Percentiles rank a stretch among this genome's conserved stretches.
Conservation (phyloP, 2,888 invertebrate species). For the Eristalinus aeneus region DNA sequence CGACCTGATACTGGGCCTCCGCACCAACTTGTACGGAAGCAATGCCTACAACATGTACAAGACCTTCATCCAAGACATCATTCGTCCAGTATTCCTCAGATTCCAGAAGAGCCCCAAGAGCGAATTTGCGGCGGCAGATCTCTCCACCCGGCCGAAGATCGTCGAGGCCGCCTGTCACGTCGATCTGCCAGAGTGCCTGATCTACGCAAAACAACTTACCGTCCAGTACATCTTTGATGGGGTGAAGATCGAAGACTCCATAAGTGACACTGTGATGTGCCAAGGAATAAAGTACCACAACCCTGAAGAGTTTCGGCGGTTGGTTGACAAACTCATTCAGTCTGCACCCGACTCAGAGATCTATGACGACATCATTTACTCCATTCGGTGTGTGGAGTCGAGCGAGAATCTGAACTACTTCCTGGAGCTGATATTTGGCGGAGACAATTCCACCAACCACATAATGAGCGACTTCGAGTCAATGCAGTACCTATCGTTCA, state of each 20-base stretch:
- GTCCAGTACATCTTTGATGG: conserved; percentile 74
- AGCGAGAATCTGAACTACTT: conserved; percentile 74
- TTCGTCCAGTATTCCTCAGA: conserved; percentile 73
- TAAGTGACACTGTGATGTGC: conserved; percentile 74
- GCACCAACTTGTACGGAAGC: conserved; percentile 74
- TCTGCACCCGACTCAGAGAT: conserved; percentile 68
- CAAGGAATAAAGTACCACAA: conserved; percentile 74
- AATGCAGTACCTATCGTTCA: conserved; percentile 75
- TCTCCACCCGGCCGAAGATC: conserved; percentile 68
- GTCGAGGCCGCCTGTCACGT: conserved; percentile 75
- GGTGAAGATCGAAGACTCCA: conserved; percentile 58
- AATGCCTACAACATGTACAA: conserved; percentile 73
- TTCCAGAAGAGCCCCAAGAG: conserved; percentile 54
- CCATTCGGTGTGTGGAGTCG: conserved; percentile 76
- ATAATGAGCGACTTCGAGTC: conserved; percentile 74
- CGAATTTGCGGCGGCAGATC: conserved; percentile 56
- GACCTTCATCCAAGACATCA: conserved; percentile 74
- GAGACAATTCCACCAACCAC: conserved; percentile 74
- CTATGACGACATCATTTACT: conserved; percentile 76
- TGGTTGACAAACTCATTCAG: conserved; percentile 72
- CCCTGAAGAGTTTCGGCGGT: conserved; percentile 73
- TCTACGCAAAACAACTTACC: conserved; percentile 73
- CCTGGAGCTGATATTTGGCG: conserved; percentile 74
- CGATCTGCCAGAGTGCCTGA: conserved; percentile 76
- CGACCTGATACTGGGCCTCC: conserved; percentile 73